Evolutionary conservation across 2,888 invertebrate species (phyloP).

Genomic region (Drosophila borborema): DNA sequence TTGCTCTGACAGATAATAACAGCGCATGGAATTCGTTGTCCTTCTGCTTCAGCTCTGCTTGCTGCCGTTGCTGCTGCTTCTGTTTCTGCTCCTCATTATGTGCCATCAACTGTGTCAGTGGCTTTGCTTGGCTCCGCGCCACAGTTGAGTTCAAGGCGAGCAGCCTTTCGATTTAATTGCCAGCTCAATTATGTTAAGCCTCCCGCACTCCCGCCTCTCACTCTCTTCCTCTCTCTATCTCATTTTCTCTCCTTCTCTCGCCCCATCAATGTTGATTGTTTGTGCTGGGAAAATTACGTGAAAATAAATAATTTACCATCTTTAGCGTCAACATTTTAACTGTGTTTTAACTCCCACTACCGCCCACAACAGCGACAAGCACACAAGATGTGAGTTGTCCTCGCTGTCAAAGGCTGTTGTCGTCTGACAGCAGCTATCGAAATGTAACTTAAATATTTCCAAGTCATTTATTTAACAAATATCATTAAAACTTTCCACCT

Average conservation of each 20-base stretch:
- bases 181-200: constrained; percentile 74
- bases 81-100: constrained; percentile 40
- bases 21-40: constrained; percentile 42
- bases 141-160: constrained; percentile 21
- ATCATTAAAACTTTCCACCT: constrained; percentile 76
- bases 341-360: background rate
- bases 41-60: constrained; percentile 15
- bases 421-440: constrained; percentile 63
- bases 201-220: background rate
- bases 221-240: too few species aligned
- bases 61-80: background rate
- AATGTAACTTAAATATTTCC: constrained; percentile 75
- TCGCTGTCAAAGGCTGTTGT: constrained; percentile 28
- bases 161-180: constrained; percentile 68
- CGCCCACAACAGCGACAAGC: background rate
- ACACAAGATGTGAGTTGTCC: constrained; percentile 30
- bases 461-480: constrained; percentile 78
- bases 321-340: constrained; percentile 68
- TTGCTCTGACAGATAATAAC: constrained; percentile 67
- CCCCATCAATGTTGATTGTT: constrained; percentile 64
- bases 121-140: constrained; percentile 24
- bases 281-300: constrained; percentile 73
- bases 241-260: background rate
- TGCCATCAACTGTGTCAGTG: constrained; percentile 43
- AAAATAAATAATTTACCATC: constrained; percentile 77